Base-by-base conservation (phyloP, 2,888 invertebrate genomes). In the Spisula solida region DNA sequence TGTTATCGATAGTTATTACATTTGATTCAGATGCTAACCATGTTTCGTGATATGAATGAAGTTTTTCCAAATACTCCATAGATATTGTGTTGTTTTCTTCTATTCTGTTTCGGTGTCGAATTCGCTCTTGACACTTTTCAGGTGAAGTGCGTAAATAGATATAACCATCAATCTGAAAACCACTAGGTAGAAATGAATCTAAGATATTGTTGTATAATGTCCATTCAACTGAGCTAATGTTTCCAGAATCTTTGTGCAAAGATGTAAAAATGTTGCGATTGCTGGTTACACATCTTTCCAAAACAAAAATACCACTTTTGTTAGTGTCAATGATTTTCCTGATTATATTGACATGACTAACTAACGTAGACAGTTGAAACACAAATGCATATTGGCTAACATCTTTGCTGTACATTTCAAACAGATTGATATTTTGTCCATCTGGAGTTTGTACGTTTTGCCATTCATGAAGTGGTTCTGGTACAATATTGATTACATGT, bases 371-470 rank as follows among this genome's bases (percentile, higher is more conserved):
- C 16, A 79, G 41, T 25, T 79, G 79, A 47, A 79, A 79, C 34
- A 14, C 5, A 79, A 79, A 79, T n/a, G 41, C 79, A 79, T 41
- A 20, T 20, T 16, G 41, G 2, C 47, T 79, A 5, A 47, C n/a
- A 2, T 79, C 47, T 2, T 47, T 34, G 47, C 47, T n/a, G 18
- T 41, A 41, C 20, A 47, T 41, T 16, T 79, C 79, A 14, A 79
- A 47, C 79, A 79, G 10, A 47, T 79, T 79, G 18, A 79, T 4
- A 51, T 51, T 51, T n/a, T 18, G 47, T 16, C 79, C 79, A 41
- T 79, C 79, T 41, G 79, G 41, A 16, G 41, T n/a, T 41, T 47
- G 18, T 20, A 79, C 79, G 25, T 79, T 79, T 47, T 79, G 79
- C 47, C 79, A 79, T 6, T 79, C 79, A 16, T 29, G 20, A 16